These are phyloP conservation scores for Coregonus ussuriensis DNA, from an alignment of 2,797 vertebrate genomes.

Conservation along the genomic window DNA sequence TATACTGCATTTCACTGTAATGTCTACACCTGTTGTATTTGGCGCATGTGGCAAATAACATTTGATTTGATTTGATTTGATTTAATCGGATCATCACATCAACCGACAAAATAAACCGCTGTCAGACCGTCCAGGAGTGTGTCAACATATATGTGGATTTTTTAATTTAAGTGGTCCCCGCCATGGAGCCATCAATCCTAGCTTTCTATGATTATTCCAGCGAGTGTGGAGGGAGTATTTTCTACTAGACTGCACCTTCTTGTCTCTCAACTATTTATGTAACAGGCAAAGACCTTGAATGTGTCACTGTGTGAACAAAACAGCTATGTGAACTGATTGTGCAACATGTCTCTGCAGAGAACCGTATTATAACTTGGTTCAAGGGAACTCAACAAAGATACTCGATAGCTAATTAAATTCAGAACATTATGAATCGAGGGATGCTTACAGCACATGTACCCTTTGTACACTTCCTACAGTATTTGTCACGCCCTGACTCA, in stretches of 20 bases:
- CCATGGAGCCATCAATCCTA: background rate
- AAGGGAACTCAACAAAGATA: background rate
- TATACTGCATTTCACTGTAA: too few species aligned
- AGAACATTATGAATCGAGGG: background rate
- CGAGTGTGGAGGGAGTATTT: background rate
- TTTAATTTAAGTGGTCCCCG: conserved; percentile 9
- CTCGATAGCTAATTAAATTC: background rate
- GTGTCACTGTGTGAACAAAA: conserved; percentile 10
- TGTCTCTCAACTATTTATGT: conserved; percentile 35
- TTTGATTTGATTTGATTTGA: too few species aligned
- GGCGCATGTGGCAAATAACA: too few species aligned
- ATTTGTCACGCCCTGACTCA: too few species aligned
- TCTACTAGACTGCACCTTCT: background rate
- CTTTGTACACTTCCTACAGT: background rate
- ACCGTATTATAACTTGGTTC: background rate
- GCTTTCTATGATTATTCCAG: background rate
- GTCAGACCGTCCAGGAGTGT: background rate
- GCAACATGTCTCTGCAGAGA: conserved; percentile 11
- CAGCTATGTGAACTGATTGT: conserved; percentile 4
- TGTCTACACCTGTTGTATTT: too few species aligned
- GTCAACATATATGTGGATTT: background rate
- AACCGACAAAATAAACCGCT: background rate
- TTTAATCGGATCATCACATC: background rate
- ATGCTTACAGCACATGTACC: background rate
- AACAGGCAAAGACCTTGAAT: conserved; percentile 8